A percentile compares a stretch with the other conserved stretches of the same genome.
phyloP scores from a whole-genome alignment of 2,888 invertebrate species.

The Coecobrya sp. region DNA sequence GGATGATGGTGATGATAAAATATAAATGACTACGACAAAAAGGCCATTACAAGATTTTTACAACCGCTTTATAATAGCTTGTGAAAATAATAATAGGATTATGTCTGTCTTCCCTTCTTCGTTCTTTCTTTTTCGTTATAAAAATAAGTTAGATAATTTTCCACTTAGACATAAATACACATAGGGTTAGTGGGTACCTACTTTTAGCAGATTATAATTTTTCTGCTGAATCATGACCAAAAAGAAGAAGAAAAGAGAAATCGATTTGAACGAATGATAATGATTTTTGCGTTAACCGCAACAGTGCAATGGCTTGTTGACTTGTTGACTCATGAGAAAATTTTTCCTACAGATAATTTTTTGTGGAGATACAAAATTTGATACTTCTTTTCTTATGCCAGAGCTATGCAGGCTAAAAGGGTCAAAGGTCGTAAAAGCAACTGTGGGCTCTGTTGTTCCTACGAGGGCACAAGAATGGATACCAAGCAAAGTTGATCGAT shows the following conservation, averaged over 20 bases:
- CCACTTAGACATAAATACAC: not conserved
- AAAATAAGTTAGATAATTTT: conserved; percentile 49
- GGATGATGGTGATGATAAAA: conserved; percentile 11
- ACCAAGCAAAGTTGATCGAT: not conserved
- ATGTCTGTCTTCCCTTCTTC: not conserved
- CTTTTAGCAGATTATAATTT: conserved; percentile 25
- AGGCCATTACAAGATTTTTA: conserved; percentile 5
- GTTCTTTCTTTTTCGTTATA: not conserved
- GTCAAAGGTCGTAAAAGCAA: conserved; percentile 2
- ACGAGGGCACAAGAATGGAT: not conserved
- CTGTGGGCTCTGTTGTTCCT: not conserved
- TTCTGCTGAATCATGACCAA: conserved; percentile 45
- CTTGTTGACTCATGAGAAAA: conserved; percentile 46
- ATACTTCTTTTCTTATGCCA: conserved; percentile 1
- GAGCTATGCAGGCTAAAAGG: not conserved
- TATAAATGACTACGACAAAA: not conserved
- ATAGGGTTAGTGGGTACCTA: not conserved
- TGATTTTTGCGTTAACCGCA: conserved; percentile 4
- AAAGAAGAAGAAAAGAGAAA: conserved; percentile 47
- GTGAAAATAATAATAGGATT: not conserved
- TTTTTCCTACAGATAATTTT: conserved; percentile 1
- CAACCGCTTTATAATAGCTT: not conserved
- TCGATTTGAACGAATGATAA: not conserved
- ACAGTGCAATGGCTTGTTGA: conserved; percentile 47
- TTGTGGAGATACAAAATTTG: not conserved